Evolutionary conservation across 2,797 vertebrate species (phyloP).

Genomic region (Lophura swinhoii): DNA sequence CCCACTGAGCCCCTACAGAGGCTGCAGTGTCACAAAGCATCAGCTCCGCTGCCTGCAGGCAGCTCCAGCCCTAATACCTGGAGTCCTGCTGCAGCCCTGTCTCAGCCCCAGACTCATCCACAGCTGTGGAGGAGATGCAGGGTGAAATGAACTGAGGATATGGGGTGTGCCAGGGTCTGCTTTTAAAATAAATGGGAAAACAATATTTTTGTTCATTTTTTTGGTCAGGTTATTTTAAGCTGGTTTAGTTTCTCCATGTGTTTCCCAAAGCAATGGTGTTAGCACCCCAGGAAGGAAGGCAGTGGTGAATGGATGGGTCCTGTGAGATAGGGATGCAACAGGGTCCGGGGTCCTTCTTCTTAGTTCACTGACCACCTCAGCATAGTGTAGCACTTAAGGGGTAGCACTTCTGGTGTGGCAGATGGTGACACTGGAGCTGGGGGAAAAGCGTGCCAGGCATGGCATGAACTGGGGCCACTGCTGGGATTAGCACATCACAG

Average conservation of each 20-base stretch:
- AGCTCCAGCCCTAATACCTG: not conserved
- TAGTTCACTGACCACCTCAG: too few relatives aligned
- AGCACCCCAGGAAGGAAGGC: not conserved
- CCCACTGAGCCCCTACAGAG: accelerated
- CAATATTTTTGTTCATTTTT: not conserved
- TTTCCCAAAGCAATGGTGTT: not conserved
- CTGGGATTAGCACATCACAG: not conserved
- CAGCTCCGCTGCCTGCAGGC: not conserved
- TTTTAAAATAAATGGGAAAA: not conserved
- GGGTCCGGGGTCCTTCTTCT: too few relatives aligned
- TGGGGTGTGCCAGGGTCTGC: not conserved
- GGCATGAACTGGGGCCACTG: not conserved
- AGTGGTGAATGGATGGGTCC: not conserved
- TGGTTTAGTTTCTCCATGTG: not conserved
- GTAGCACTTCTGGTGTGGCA: not conserved
- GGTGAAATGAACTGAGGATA: not conserved
- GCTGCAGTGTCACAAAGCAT: not conserved
- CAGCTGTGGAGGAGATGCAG: not conserved
- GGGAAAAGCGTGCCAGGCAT: not conserved
- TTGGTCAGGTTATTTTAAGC: slow-evolving; percentile 25
- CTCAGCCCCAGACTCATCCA: not conserved
- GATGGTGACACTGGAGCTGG: not conserved
- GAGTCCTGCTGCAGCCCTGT: not conserved
- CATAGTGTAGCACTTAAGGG: too few relatives aligned
- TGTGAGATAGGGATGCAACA: too few relatives aligned